Conservation (phyloP, 1,140 invertebrate species). For the Chelonus insularis region DNA sequence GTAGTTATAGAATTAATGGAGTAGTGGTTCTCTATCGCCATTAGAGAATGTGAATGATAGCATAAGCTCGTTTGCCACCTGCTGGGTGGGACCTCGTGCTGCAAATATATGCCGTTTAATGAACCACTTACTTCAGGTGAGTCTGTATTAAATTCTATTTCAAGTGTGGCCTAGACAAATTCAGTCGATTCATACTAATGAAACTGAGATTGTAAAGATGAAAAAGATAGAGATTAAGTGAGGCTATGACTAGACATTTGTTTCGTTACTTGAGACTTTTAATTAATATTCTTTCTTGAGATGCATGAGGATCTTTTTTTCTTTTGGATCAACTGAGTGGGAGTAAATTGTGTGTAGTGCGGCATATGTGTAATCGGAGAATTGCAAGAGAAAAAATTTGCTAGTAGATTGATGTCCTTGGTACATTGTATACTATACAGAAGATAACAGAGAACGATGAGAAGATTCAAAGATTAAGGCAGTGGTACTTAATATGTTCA, state of each 20-base stretch:
- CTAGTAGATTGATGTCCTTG: not conserved
- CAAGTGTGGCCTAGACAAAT: too few species aligned
- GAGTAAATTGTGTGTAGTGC: not conserved
- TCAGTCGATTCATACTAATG: too few species aligned
- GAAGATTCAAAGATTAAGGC: not conserved
- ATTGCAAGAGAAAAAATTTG: not conserved
- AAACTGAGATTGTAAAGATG: too few species aligned
- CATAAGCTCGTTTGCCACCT: slow-evolving; percentile 13
- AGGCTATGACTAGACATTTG: not conserved
- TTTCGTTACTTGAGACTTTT: not conserved
- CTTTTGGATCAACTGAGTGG: not conserved
- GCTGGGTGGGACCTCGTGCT: not conserved
- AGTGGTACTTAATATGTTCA: slow-evolving; percentile 2
- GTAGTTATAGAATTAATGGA: slow-evolving; percentile 21
- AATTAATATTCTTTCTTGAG: not conserved
- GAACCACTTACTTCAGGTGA: not conserved
- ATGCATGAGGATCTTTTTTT: too few species aligned
- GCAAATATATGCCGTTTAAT: slow-evolving; percentile 9
- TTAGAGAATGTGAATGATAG: slow-evolving; percentile 21
- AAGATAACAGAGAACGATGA: not conserved
- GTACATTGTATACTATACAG: not conserved
- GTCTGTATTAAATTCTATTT: too few species aligned
- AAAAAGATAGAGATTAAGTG: not conserved
- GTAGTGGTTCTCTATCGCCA: slow-evolving; percentile 11
- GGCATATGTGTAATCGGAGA: not conserved